phyloP scores from a whole-genome alignment of 2,888 invertebrate genomes.

The Encarsia formosa region DNA sequence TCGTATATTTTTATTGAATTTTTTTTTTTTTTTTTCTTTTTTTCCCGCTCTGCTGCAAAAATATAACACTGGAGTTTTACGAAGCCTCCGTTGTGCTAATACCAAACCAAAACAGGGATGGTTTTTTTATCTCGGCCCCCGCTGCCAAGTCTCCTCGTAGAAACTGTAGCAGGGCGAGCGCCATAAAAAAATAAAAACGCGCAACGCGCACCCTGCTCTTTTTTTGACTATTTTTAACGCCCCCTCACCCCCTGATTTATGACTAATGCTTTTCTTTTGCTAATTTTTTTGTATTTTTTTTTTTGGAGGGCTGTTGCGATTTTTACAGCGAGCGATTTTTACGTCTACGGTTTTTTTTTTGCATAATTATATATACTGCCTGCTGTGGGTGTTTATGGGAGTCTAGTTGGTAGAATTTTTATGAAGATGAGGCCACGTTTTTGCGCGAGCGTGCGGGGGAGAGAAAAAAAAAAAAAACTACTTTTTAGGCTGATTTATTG shows the following conservation, averaged over 20 bases:
- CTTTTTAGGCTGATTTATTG: conserved; percentile 11
- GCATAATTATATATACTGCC: background rate
- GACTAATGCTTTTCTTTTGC: too few relatives aligned
- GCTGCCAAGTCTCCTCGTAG: conserved; percentile 19
- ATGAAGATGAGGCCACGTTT: too few relatives aligned
- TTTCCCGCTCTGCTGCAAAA: background rate
- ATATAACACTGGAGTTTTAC: conserved; percentile 34
- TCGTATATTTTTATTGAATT: conserved; percentile 46
- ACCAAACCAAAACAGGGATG: conserved; percentile 46
- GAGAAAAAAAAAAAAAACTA: background rate
- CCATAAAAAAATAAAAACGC: conserved; percentile 40
- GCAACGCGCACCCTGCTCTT: background rate
- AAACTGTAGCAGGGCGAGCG: conserved; percentile 28
- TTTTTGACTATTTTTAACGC: conserved; percentile 2
- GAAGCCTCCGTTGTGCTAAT: conserved; percentile 37
- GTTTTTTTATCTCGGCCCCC: conserved; percentile 33
- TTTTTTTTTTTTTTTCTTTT: conserved; percentile 26
- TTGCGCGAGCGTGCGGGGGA: background rate
- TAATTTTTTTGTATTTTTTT: conserved; percentile 1
- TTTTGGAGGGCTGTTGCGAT: background rate
- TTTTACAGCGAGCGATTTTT: conserved; percentile 16
- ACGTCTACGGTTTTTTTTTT: background rate
- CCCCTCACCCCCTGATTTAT: conserved; percentile 21
- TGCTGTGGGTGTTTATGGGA: too few relatives aligned
- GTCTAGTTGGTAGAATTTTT: too few relatives aligned